These are phyloP conservation scores for Tyria jacobaeae DNA, from an alignment of 2,888 invertebrate genomes.

Conservation along the genomic window DNA sequence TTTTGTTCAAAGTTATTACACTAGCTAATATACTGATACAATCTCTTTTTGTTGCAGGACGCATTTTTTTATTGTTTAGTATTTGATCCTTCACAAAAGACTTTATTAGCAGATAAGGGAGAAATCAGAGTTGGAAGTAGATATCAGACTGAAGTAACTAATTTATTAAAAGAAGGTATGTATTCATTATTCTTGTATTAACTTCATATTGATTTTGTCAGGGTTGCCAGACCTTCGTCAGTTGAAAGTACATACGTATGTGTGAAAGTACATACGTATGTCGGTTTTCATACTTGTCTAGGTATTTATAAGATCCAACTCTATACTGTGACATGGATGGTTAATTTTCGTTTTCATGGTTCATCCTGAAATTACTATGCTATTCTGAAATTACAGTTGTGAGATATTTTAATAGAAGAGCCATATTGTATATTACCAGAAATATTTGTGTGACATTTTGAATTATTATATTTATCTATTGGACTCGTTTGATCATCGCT, in stretches of 20 bases:
- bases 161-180: conserved; percentile 92
- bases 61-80: conserved; percentile 99
- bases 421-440: background rate
- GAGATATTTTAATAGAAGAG: background rate
- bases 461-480: background rate
- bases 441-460: background rate
- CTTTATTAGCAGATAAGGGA: conserved; percentile 99
- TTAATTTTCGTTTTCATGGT: background rate
- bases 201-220: background rate
- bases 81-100: conserved; percentile 99
- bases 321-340: background rate
- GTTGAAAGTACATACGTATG: no score
- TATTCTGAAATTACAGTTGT: background rate
- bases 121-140: conserved; percentile 96
- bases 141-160: conserved; percentile 98
- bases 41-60: conserved; percentile 90
- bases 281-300: background rate
- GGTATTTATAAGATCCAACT: background rate
- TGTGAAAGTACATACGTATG: no score
- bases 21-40: conserved; percentile 27
- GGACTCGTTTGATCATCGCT: background rate
- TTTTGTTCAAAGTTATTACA: conserved; percentile 2
- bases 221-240: background rate
- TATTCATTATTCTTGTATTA: conserved; percentile 20
- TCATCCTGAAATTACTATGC: background rate